Conservation (phyloP, 2,888 invertebrate species). For the Ischnus inquisitorius region DNA sequence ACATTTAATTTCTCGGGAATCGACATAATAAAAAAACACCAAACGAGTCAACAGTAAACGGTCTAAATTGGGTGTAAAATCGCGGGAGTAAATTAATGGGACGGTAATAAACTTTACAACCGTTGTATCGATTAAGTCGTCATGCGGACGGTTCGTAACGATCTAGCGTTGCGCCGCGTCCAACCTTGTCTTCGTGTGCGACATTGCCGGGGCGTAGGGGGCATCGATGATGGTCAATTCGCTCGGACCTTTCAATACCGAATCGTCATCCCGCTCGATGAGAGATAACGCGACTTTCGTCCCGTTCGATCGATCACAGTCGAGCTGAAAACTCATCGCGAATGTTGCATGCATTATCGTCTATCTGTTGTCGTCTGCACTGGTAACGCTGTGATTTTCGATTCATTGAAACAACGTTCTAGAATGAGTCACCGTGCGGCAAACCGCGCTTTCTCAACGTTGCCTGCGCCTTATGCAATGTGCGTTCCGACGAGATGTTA, state of each 20-base stretch:
- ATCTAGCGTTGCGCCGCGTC: conserved; percentile 43
- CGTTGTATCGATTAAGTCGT: conserved; percentile 18
- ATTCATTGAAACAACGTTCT: conserved; percentile 17
- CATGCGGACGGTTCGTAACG: not conserved
- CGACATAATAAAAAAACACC: not conserved
- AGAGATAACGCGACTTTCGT: conserved; percentile 52
- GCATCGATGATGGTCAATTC: conserved; percentile 56
- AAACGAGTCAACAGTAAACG: not conserved
- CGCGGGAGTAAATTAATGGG: not conserved
- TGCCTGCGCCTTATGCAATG: conserved; percentile 52
- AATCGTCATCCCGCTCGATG: conserved; percentile 27
- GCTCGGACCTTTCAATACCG: conserved; percentile 54
- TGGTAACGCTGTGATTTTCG: conserved; percentile 2
- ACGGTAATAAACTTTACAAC: not conserved
- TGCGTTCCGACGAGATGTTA: not conserved
- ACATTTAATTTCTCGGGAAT: no score
- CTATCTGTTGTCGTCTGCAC: not conserved
- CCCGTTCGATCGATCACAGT: conserved; percentile 29
- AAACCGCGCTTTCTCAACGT: conserved; percentile 14
- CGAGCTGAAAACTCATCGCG: not conserved
- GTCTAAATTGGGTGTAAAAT: conserved; percentile 8
- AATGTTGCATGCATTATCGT: not conserved
- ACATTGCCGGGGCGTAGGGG: not conserved
- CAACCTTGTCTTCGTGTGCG: not conserved
- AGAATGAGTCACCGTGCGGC: not conserved